Evolutionary conservation across 2,888 invertebrate species (phyloP), one percentile per base, ranked within the genome.

Genomic region (Hyles lineata): DNA sequence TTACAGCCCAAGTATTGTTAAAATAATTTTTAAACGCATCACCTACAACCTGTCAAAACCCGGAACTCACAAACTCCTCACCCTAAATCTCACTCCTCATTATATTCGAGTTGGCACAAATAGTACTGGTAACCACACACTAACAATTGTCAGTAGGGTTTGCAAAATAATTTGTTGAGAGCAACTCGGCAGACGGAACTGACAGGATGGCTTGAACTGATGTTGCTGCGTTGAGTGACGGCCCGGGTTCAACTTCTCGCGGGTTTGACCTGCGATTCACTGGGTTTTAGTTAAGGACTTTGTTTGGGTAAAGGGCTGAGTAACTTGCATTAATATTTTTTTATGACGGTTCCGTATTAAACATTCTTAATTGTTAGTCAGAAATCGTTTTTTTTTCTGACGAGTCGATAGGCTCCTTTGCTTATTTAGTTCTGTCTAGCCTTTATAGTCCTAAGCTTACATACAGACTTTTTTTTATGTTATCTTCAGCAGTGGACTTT

Each of bases 141-240:
- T 73, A 72, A 72, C 74, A 52, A 77, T 81, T 74, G 76, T 77
- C 79, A 76, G 78, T 76, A 76, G 76, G 76, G 73, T 77, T 76
- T 76, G 76, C 80, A 80, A 82, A 85, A 86, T 86, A 85, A 86
- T 86, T 82, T 80, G 83, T 83, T 78, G 79, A 72, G 75, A 80
- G 72, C 73, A 80, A 86, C 78, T 86, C 84, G 79, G 76, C 82
- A 83, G 86, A 84, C 85, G 70, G 25, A 73, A 58, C 72, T 79
- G 86, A 85, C 87, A 85, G 84, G 77, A 77, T 75, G 74, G 58
- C 73, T 59, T 59, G 63, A 74, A 70, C 75, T 72, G 74, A 75
- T 76, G 77, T 76, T 74, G 55, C 29, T 63, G 63, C 70, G 52
- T 61, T 74, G 74, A 75, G 71, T 76, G 74, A 77, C 74, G 70